Base-by-base conservation (phyloP, 2,113 vertebrate genomes). In the Mesocricetus auratus region DNA sequence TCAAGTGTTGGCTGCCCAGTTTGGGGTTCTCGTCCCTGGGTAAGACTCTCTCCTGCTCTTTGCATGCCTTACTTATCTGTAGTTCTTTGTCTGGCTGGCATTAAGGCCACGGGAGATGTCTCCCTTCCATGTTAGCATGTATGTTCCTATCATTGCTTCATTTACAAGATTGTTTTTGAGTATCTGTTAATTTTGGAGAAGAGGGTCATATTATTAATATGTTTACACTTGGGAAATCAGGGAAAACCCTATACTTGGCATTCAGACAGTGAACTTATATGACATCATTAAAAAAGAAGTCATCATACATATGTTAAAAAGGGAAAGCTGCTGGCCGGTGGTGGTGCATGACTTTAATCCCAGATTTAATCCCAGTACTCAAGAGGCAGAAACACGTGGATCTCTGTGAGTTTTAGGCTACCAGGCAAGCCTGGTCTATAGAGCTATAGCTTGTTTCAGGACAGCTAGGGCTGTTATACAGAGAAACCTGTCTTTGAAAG, bases 121-220 rank as follows among this genome's bases (percentile, higher is more conserved):
- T 26, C 15, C n/a, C 39, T 42, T 42, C 58, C 4, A 42, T 42
- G 15, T 31, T 62, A 62, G 56, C 22, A 60, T 60, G 6, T 26
- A 56, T 82, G n/a, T 42, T 64, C 5, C 9, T 66, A 12, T 47
- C 29, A 36, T 66, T 86, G 39, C 60, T 86, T 86, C 16, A 66
- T 64, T 24, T 26, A 69, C 56, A 77, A 69, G 50, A 62, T 21
- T 47, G 69, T 77, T 47, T 39, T 87, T n/a, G 71, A 82, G 19
- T 0, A 68, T 89, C 50, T 89, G 29, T 71, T 79, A 53, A 90
- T 92, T 91, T 82, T 56, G 86, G 12, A 94, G 47, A 91, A 50
- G 0, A 90, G 60, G 47, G 19, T 11, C 19, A 66, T 58, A 85
- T 13, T 64, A 47, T 26, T 87, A 26, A n/a, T 33, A n/a, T 24